Base-by-base conservation (phyloP, 2,888 invertebrate genomes). In the Hipparchia semele region DNA sequence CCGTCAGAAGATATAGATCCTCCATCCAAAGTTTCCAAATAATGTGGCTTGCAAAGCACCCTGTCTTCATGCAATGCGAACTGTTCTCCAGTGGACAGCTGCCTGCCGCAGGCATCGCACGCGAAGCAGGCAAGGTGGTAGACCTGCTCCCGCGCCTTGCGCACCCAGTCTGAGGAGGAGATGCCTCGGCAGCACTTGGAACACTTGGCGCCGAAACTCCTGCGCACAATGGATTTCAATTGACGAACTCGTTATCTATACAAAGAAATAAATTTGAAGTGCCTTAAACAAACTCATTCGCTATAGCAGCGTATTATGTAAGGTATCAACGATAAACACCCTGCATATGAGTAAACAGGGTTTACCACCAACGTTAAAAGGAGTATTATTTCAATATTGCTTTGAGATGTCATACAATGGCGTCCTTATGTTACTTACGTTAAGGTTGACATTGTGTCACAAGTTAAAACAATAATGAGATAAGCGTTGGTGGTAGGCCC, bases 71-170 rank as follows among this genome's bases (percentile, higher is more conserved):
- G 97, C 49, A 99, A 95, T 10, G 99, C 99, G 91, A 99, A 99
- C 94, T 99, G 99, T 90, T 99, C 99, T 6, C 99, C 99, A 0
- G 98, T 98, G 79, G 97, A 98, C 74, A 98, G 94, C 91, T 98
- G 98, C 53, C 98, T 95, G 81, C 98, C 98, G 90, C 98, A 98
- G 74, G 98, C 98, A 90, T 99, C 99, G 91, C 99, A 99, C 33
- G 99, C 99, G 94, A 99, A 99, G 94, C 99, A 99, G 66, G 99
- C 99, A 88, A 99, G 95, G 93, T 99, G 99, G 94, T 99, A 99
- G 53, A 99, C 98, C 89, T 98, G 96, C 85, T 98, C 97, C 70
- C 98, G 95, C 54, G 99, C 99, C 86, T 98, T 96, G 77, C 99
- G 95, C 83, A 99, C 99, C 99, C 99, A 99, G 94, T 99, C 99